These are phyloP conservation scores for Rotaria macrura DNA, from an alignment of 2,888 invertebrate genomes.

Conservation along the genomic window DNA sequence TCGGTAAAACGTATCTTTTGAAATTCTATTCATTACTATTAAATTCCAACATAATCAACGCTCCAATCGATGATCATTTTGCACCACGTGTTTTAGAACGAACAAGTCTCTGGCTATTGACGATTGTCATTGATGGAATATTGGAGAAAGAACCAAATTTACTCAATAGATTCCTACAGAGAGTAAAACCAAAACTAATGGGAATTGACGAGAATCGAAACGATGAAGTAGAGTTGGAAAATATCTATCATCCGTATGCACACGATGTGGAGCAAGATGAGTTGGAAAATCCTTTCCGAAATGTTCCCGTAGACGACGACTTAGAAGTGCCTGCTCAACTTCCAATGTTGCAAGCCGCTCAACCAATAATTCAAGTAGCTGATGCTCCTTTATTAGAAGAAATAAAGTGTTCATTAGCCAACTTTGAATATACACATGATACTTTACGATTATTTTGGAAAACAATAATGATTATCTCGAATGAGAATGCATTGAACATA, in stretches of 20 bases:
- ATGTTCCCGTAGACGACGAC: background rate
- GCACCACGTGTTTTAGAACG: background rate
- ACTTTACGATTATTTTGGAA: background rate
- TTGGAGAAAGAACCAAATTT: background rate
- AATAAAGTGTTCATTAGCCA: background rate
- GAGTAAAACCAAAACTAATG: background rate
- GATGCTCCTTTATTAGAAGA: background rate
- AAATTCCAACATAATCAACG: background rate
- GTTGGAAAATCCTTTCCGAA: background rate
- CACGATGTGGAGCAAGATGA: background rate
- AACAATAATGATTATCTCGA: background rate
- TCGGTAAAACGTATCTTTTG: background rate
- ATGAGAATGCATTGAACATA: background rate
- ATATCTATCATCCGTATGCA: background rate
- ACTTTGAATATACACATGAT: background rate
- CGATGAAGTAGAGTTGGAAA: background rate
- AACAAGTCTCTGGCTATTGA: background rate
- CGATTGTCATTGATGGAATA: background rate
- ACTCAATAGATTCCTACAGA: background rate
- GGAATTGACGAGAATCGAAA: background rate
- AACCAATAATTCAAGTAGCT: background rate
- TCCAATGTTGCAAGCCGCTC: background rate
- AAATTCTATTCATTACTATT: background rate
- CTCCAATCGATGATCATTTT: background rate
- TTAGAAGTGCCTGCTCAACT: background rate